Evolutionary conservation across 2,113 vertebrate genomes (phyloP), one percentile per base, ranked within the genome.

Genomic region (Cyanistes caeruleus): DNA sequence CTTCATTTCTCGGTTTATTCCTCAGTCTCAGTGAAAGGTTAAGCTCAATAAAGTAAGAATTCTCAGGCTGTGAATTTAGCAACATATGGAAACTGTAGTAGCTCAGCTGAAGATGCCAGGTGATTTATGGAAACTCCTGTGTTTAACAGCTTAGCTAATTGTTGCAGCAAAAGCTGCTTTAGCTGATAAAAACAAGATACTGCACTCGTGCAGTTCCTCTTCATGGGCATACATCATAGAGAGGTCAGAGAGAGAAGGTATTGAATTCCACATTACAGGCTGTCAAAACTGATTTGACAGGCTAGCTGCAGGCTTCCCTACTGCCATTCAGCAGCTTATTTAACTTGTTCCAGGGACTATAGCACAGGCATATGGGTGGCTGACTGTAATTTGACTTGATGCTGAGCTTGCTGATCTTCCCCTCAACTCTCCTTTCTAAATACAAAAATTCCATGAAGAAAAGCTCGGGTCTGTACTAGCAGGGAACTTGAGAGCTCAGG

Each of bases 201-300:
- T 64, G 43, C 9, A 14, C 28, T 90, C 0, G 10, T 53, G 31
- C 18, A 46, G 4, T 46, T 89, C 46, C 60, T 89, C 18, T 68
- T 75, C 56, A 64, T 76, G 80, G 80, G 18, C 35, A 13, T 56
- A 67, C 55, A 21, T 63, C 25, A 39, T 60, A 41, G 76, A 56
- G 68, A 81, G 89, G 73, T 92, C 91, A 86, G 64, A 1, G 20
- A 1, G 20, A 37, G 44, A 48, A 72, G 44, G 44, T 79, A 84
- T 62, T 89, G 86, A 91, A 64, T 87, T 81, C 69, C 49, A 46
- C 39, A 41, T 72, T 87, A n/a, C 33, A 56, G 65, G 23, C 84
- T 92, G 89, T 87, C 89, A 90, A 67, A 93, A 63, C 22, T 72
- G 52, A 92, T 94, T 73, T 81, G 80, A 72, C 12, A 43, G 44